Base-by-base conservation (phyloP, 2,113 vertebrate genomes). In the Melanerpes formicivorus region DNA sequence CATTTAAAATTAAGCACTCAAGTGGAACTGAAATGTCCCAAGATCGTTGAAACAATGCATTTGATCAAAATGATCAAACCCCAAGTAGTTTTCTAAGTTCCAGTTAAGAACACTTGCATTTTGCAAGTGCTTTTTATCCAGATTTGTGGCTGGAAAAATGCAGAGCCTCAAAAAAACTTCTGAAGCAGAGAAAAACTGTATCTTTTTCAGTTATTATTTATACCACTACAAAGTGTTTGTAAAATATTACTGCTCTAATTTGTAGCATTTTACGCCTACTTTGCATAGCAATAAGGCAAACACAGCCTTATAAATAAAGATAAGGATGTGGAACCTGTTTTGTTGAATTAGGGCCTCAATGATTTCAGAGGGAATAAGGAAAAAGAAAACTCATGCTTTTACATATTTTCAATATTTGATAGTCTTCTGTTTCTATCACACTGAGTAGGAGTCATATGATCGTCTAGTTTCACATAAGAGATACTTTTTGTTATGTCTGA, bases 241-340 rank as follows among this genome's bases (percentile, higher is more conserved):
- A 72, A 90, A 78, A 58, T 87, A 75, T 75, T 55, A 21, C 19
- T 1, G 1, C 58, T 92, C 55, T 89, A 65, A 84, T 89, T 89
- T 81, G 19, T 82, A 59, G 14, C 54, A 44, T 82, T 92, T 95
- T 73, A 30, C 14, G 54, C n/a, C 59, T 80, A 60, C 56, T 93
- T 93, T 50, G 66, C 60, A 73, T 66, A 84, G 50, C 26, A 82
- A 54, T 84, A 76, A 92, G 46, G 64, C 67, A 79, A 85, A 73
- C 34, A 42, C 8, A 62, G 52, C 25, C 74, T 87, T 87, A 70
- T 34, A 80, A 85, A 80, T 69, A 89, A 72, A 80, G 26, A 54
- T 65, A 76, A 82, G 71, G 48, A 55, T 80, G 64, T 66, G 42
- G 64, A 93, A 93, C 16, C 14, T 75, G 8, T 75, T 84, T 55